Conservation (phyloP, 1,140 invertebrate genomes). For the Panagrolaimus sp. region DNA sequence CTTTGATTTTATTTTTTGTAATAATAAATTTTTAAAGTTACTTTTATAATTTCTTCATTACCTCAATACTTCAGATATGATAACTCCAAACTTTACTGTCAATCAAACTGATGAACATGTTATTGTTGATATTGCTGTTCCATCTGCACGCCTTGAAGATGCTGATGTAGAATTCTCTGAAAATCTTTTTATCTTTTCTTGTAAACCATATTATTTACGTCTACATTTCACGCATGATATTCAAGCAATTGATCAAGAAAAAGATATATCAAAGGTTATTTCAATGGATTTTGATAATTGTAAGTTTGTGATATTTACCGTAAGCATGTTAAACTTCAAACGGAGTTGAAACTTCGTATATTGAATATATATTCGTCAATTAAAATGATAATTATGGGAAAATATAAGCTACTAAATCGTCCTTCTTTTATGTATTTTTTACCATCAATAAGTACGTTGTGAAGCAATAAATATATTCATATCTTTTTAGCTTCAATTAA, state of each 20-base stretch:
- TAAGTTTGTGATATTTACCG: no score
- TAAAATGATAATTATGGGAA: no score
- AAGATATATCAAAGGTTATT: neutral
- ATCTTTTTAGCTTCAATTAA: neutral
- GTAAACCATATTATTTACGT: slow-evolving; percentile 1
- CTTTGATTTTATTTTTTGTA: no score
- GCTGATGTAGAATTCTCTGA: slow-evolving; percentile 6
- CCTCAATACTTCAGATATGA: neutral
- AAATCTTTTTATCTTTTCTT: slow-evolving; percentile 6
- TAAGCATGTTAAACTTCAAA: no score
- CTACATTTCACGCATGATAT: neutral
- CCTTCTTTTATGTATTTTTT: no score
- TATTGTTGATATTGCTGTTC: neutral
- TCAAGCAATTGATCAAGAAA: neutral
- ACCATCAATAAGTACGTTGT: no score
- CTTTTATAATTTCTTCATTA: no score
- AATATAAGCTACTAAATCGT: no score
- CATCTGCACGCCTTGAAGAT: slow-evolving; percentile 1
- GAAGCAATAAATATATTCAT: no score
- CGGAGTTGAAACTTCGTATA: no score
- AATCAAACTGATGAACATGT: neutral
- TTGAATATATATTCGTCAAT: no score
- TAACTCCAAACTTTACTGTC: neutral
- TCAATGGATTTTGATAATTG: neutral
- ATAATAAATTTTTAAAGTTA: no score